These are phyloP conservation scores for Eumaeus atala DNA, from an alignment of 1,140 invertebrate species.

Conservation along the genomic window DNA sequence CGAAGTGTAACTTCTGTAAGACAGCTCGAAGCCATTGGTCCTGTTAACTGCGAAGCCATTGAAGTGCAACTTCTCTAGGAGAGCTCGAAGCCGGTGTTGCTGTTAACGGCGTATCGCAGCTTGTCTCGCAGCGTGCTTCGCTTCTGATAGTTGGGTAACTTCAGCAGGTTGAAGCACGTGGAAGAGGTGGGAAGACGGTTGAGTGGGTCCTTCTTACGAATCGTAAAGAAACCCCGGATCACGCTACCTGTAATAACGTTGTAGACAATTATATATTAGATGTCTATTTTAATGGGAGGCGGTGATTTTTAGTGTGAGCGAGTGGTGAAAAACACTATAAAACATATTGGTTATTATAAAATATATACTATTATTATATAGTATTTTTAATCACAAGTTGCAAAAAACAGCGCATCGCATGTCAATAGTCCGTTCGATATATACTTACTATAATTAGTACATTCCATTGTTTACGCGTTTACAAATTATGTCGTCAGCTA, in stretches of 20 bases:
- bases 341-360: too few relatives aligned
- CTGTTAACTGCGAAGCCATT: slow-evolving; percentile 72
- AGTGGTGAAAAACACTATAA: too few relatives aligned
- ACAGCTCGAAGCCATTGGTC: too few relatives aligned
- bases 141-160: slow-evolving; percentile 98
- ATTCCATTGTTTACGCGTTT: too few relatives aligned
- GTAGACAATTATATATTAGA: slow-evolving; percentile 2
- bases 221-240: slow-evolving; percentile 97
- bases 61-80: slow-evolving; percentile 81
- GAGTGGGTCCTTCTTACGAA: slow-evolving; percentile 95
- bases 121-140: slow-evolving; percentile 96
- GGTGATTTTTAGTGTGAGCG: too few relatives aligned
- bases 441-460: too few relatives aligned
- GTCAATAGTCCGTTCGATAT: too few relatives aligned
- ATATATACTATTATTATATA: too few relatives aligned
- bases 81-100: slow-evolving; percentile 98
- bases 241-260: slow-evolving; percentile 84
- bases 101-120: slow-evolving; percentile 96
- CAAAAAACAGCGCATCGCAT: too few relatives aligned
- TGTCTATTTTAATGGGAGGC: background rate
- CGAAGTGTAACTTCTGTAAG: too few relatives aligned
- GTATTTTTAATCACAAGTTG: too few relatives aligned
- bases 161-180: slow-evolving; percentile 99
- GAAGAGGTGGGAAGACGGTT: slow-evolving; percentile 98
- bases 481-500: too few relatives aligned